Evolutionary conservation across 2,113 vertebrate species (phyloP).

Genomic region (Noctilio leporinus): DNA sequence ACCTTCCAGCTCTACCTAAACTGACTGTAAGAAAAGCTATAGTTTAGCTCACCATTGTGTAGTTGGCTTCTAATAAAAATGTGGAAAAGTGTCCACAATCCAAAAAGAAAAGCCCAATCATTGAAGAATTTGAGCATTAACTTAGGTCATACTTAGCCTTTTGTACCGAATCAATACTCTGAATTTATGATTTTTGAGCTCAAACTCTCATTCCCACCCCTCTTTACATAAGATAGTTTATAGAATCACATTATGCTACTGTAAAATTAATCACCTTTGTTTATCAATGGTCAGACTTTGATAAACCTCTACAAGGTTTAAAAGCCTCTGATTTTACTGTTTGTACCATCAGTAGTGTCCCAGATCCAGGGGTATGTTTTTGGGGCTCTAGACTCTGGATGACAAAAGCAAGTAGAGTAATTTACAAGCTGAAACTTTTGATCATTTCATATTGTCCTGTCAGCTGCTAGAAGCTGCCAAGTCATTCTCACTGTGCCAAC

Average conservation of each 20-base stretch:
- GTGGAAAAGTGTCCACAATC: neutral
- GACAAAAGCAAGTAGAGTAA: conserved; percentile 4
- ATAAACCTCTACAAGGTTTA: neutral
- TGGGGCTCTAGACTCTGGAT: neutral
- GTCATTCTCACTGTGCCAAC: neutral
- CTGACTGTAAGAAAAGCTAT: neutral
- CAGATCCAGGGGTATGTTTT: neutral
- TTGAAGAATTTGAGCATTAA: neutral
- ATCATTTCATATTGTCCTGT: neutral
- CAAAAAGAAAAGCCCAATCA: neutral
- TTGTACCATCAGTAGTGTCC: neutral
- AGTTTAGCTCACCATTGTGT: neutral
- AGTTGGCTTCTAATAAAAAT: conserved; percentile 4
- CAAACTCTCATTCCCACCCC: neutral
- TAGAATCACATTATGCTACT: neutral
- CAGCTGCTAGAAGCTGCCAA: neutral
- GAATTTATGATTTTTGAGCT: neutral
- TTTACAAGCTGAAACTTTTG: neutral
- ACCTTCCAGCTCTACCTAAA: neutral
- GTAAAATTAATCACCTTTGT: neutral
- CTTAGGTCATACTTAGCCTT: neutral
- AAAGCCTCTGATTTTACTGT: neutral
- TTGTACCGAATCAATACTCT: neutral
- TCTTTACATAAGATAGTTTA: neutral
- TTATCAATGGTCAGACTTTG: neutral